Evolutionary conservation across 2,888 invertebrate genomes (phyloP).

Genomic region (Empis livida): DNA sequence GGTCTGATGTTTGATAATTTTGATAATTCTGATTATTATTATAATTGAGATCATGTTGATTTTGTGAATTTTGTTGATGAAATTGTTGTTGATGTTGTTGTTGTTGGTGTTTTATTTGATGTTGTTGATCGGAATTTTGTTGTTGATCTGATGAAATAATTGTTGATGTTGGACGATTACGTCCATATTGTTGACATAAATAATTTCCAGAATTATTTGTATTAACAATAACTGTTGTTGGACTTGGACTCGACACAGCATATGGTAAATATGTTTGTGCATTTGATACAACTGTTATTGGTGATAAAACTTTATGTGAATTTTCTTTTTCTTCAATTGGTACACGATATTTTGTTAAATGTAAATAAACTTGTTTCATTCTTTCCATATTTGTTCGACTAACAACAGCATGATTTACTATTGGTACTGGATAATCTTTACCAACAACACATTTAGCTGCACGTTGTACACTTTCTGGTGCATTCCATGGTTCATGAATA

Average conservation of each 20-base stretch:
- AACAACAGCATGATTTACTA: slow-evolving; percentile 63
- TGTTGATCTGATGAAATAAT: not conserved
- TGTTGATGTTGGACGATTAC: not conserved
- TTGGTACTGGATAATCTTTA: slow-evolving; percentile 64
- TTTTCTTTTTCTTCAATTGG: slow-evolving; percentile 8
- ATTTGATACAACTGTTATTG: slow-evolving; percentile 7
- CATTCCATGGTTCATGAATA: slow-evolving; percentile 56
- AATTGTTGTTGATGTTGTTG: no score
- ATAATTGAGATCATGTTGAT: not conserved
- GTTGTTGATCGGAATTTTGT: not conserved
- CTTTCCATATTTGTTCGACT: slow-evolving; percentile 66
- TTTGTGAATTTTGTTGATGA: no score
- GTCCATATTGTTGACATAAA: slow-evolving; percentile 25
- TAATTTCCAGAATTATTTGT: slow-evolving; percentile 39
- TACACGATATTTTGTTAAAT: slow-evolving; percentile 49
- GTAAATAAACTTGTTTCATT: slow-evolving; percentile 71
- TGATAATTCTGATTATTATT: not conserved
- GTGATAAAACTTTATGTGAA: slow-evolving; percentile 8
- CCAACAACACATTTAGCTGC: slow-evolving; percentile 51
- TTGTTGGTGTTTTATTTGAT: not conserved
- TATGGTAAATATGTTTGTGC: slow-evolving; percentile 32
- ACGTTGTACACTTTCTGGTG: slow-evolving; percentile 49
- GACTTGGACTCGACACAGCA: slow-evolving; percentile 38
- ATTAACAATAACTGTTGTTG: slow-evolving; percentile 38
- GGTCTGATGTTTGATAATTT: no score